Percentiles rank a stretch among this genome's conserved stretches.
Evolutionary conservation across 1,140 invertebrate species (phyloP).

Genomic region (Temnothorax longispinosus): DNA sequence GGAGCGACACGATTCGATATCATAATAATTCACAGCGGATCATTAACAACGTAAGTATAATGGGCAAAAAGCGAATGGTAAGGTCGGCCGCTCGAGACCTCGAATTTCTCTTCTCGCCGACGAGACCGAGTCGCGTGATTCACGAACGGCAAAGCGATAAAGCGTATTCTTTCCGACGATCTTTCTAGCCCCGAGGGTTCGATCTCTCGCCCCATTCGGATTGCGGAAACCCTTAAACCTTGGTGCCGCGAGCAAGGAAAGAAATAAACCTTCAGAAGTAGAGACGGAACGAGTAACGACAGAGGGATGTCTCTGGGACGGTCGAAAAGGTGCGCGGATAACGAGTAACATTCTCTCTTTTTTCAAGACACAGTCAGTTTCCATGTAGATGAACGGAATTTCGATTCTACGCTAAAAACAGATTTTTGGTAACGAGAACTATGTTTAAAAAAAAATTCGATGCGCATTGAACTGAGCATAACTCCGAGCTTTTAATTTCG

Average conservation of each 20-base stretch:
- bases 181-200: conserved; percentile 59
- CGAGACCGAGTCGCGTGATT: conserved; percentile 42
- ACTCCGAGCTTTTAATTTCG: not conserved
- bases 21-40: conserved; percentile 46
- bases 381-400: not conserved
- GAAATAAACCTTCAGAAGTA: conserved; percentile 48
- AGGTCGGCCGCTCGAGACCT: conserved; percentile 26
- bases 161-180: conserved; percentile 64
- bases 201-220: conserved; percentile 57
- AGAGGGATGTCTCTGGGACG: not conserved
- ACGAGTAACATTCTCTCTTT: not conserved
- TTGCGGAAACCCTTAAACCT: conserved; percentile 61
- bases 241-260: conserved; percentile 8
- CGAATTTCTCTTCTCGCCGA: conserved; percentile 39
- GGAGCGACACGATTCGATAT: conserved; percentile 50
- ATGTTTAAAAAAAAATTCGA: not conserved
- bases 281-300: conserved; percentile 24
- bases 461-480: not conserved
- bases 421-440: not conserved
- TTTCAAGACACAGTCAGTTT: not conserved
- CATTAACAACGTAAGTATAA: conserved; percentile 53
- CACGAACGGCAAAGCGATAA: conserved; percentile 59
- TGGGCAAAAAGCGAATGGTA: conserved; percentile 33
- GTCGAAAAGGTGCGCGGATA: not conserved
- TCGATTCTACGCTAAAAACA: not conserved